A percentile compares a stretch with the other conserved stretches of the same genome.
Evolutionary conservation across 1,140 invertebrate species (phyloP).

Genomic region (Neoseiulus cucumeris): DNA sequence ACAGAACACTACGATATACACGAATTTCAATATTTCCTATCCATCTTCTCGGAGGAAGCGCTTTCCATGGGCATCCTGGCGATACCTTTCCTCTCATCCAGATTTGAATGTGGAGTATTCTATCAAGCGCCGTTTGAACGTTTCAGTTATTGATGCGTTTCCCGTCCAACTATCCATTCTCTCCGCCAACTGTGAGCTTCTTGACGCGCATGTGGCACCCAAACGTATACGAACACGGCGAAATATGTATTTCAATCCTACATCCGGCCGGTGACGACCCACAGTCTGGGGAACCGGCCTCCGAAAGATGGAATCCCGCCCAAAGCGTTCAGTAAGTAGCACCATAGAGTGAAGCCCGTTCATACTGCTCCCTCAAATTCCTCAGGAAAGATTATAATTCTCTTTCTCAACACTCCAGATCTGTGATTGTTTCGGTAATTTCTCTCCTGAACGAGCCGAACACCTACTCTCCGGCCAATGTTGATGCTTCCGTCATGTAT

Average conservation of each 20-base stretch:
- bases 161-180: slow-evolving; percentile 91
- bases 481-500: slow-evolving; percentile 99
- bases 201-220: slow-evolving; percentile 99
- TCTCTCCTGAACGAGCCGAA: slow-evolving; percentile 97
- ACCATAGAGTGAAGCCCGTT: neutral
- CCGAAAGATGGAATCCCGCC: slow-evolving; percentile 99
- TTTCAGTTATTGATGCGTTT: slow-evolving; percentile 59
- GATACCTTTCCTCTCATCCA: too few relatives aligned
- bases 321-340: slow-evolving; percentile 66
- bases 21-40: too few relatives aligned
- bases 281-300: slow-evolving; percentile 91
- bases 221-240: slow-evolving; percentile 99
- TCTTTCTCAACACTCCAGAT: slow-evolving; percentile 36
- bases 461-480: slow-evolving; percentile 96
- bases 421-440: slow-evolving; percentile 91
- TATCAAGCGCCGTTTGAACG: too few relatives aligned
- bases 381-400: neutral
- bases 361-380: neutral
- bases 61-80: too few relatives aligned
- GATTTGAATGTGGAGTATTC: too few relatives aligned
- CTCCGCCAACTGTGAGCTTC: slow-evolving; percentile 89
- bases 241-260: slow-evolving; percentile 96
- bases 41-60: too few relatives aligned
- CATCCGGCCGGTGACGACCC: slow-evolving; percentile 98
- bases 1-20: too few relatives aligned